Evolutionary conservation across 2,888 invertebrate species (phyloP).

Genomic region (Tachina grossa): DNA sequence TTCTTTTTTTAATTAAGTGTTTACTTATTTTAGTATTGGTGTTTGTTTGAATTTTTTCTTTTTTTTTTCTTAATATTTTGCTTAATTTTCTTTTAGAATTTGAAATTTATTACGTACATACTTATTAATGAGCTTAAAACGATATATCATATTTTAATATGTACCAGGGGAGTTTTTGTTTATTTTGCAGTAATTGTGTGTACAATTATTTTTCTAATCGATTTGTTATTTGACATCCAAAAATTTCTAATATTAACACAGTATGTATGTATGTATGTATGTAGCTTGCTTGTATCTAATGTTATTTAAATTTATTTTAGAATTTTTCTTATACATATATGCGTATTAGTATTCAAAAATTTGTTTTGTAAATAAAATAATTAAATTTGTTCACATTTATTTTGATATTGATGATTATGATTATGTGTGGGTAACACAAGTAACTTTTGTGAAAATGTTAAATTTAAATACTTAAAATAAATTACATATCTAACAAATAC

Average conservation of each 20-base stretch:
- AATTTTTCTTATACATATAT: not conserved
- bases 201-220: conserved; percentile 8
- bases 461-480: no score
- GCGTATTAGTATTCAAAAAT: not conserved
- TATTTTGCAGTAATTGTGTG: not conserved
- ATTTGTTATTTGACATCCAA: conserved; percentile 44
- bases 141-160: conserved; percentile 7
- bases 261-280: not conserved
- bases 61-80: conserved; percentile 19
- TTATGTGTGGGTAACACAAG: no score
- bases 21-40: conserved; percentile 68
- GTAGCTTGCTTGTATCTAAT: not conserved
- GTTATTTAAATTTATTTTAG: conserved; percentile 2
- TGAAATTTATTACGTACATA: conserved; percentile 18
- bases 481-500: no score
- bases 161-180: not conserved
- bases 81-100: conserved; percentile 24
- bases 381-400: no score
- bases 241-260: conserved; percentile 24
- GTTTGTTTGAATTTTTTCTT: conserved; percentile 54
- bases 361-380: no score
- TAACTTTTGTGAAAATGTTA: no score
- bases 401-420: no score
- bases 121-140: conserved; percentile 46
- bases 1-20: conserved; percentile 22